A percentile compares a stretch with the other conserved stretches of the same genome.
phyloP scores from a whole-genome alignment of 2,797 vertebrate genomes.

The Etheostoma perlongum region DNA sequence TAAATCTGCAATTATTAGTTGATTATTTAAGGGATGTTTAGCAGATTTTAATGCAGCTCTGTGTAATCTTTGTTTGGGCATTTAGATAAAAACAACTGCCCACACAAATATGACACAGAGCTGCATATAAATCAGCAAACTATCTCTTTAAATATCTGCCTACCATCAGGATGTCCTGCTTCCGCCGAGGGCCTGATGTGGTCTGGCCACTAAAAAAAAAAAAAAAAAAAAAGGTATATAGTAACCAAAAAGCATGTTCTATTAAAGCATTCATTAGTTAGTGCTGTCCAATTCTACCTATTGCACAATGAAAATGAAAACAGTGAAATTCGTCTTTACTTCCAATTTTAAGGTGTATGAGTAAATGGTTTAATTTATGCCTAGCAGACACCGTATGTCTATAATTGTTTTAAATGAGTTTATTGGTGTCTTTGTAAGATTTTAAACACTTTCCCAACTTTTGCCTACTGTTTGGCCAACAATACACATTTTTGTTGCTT shows the following conservation, averaged over 20 bases:
- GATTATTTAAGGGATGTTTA: too few species aligned
- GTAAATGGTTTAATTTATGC: background rate
- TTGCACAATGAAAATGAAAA: background rate
- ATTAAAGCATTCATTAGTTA: background rate
- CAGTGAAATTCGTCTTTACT: background rate
- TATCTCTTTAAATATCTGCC: background rate
- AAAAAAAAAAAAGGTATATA: background rate
- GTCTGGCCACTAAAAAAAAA: background rate
- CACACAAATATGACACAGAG: too few species aligned
- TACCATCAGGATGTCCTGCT: conserved; percentile 10
- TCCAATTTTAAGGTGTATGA: background rate
- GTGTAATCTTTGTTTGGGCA: too few species aligned
- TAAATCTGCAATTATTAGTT: too few species aligned
- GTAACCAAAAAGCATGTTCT: background rate
- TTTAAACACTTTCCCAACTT: background rate
- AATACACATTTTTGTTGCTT: background rate
- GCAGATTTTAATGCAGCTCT: too few species aligned
- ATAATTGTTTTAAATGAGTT: background rate
- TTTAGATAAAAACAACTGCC: too few species aligned
- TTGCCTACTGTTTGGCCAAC: background rate
- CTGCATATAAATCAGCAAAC: too few species aligned
- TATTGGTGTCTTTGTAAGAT: background rate
- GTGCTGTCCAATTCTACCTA: background rate
- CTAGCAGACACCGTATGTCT: background rate
- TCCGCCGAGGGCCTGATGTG: background rate